A percentile compares a stretch with the other conserved stretches of the same genome.
Conservation (phyloP, 2,888 invertebrate species). For the Drosophila suboccidentalis region DNA sequence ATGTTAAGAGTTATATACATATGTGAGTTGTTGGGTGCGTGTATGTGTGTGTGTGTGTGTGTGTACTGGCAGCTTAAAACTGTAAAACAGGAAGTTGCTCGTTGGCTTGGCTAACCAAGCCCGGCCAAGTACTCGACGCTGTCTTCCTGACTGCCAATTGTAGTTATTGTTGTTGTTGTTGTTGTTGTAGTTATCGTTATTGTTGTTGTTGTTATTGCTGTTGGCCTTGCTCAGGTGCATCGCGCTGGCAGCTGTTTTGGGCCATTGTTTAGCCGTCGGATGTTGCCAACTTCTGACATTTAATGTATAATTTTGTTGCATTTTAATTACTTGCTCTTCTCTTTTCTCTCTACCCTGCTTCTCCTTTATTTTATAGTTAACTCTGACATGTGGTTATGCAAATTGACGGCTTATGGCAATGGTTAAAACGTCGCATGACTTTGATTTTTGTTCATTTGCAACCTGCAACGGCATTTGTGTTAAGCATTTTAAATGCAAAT, state of each 20-base stretch:
- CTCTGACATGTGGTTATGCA: constrained; percentile 66
- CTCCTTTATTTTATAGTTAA: not conserved
- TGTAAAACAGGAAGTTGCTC: constrained; percentile 79
- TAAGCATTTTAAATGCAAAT: constrained; percentile 60
- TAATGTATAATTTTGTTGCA: constrained; percentile 79
- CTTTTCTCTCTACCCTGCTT: not conserved
- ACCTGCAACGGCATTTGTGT: constrained; percentile 40
- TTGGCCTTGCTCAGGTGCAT: constrained; percentile 71
- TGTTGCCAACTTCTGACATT: constrained; percentile 75
- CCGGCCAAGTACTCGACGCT: constrained; percentile 66
- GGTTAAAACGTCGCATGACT: constrained; percentile 63
- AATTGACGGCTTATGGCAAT: constrained; percentile 60
- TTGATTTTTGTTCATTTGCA: constrained; percentile 60
- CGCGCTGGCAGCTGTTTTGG: constrained; percentile 72
- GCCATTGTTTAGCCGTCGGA: constrained; percentile 76
- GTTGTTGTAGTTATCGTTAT: constrained; percentile 23
- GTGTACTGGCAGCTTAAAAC: constrained; percentile 66
- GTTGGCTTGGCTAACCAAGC: constrained; percentile 81
- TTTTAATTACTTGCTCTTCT: constrained; percentile 68
- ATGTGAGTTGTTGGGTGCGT: constrained; percentile 19
- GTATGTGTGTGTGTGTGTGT: constrained; percentile 37
- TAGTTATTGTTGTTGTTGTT: constrained; percentile 17
- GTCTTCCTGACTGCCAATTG: constrained; percentile 54
- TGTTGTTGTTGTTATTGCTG: constrained; percentile 35
- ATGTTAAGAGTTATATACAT: constrained; percentile 14